Percentiles rank a stretch among this genome's conserved stretches.
Conservation (phyloP, 1,140 invertebrate species). For the Parapsyche elsis region DNA sequence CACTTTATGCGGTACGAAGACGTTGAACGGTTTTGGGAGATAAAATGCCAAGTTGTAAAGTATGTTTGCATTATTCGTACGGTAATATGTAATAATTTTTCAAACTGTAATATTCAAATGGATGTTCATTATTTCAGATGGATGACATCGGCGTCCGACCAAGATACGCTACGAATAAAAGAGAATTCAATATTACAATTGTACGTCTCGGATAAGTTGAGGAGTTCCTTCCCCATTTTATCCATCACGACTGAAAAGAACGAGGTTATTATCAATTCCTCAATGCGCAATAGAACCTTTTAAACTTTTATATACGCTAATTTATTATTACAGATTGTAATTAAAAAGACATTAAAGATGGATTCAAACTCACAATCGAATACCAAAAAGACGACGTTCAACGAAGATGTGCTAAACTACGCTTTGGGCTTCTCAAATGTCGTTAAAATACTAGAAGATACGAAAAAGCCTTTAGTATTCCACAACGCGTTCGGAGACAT, state of each 20-base stretch:
- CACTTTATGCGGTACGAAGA: conserved; percentile 24
- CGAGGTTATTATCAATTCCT: background rate
- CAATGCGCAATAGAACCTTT: background rate
- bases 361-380: background rate
- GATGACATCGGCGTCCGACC: background rate
- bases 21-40: background rate
- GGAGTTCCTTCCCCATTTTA: background rate
- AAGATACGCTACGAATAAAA: background rate
- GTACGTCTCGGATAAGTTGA: background rate
- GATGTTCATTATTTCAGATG: background rate
- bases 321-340: conserved; percentile 41
- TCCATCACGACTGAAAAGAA: background rate
- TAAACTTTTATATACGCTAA: background rate
- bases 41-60: conserved; percentile 20
- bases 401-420: conserved; percentile 64
- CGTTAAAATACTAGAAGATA: conserved; percentile 69
- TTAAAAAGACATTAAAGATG: conserved; percentile 51
- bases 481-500: conserved; percentile 81
- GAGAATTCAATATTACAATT: background rate
- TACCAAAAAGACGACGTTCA: background rate
- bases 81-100: no score
- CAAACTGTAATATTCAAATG: background rate
- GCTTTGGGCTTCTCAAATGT: conserved; percentile 77
- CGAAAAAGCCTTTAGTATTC: conserved; percentile 78
- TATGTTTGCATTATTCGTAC: no score